Evolutionary conservation across 2,888 invertebrate species (phyloP), one percentile per base, ranked within the genome.

Genomic region (Acholoe squamosa): DNA sequence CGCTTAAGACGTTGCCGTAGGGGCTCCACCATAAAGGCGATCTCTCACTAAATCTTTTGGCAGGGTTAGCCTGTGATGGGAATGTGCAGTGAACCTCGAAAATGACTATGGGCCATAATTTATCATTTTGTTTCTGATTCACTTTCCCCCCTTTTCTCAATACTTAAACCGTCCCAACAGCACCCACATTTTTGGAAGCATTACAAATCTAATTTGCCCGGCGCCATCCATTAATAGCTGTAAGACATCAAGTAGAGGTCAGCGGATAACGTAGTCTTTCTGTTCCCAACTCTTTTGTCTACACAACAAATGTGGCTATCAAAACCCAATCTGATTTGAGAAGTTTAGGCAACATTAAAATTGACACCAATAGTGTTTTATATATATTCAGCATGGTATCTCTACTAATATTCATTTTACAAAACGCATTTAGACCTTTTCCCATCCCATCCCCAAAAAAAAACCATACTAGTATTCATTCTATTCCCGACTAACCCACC

Each of bases 11-110:
- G 80, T 80, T 43, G 80, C 80, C 80, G 80, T 33, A 16, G 80
- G 80, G 76, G 76, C 34, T 5, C 31, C n/a, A 28, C 52, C 86
- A 14, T 25, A 25, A 54, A 86, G 52, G 86, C 54, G 52, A 86
- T 54, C 52, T 56, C 31, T 86, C 86, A 86, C 52, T 86, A 86
- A 86, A 80, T 80, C 80, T 80, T 80, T 80, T 43, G 80, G 80
- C 43, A 43, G 80, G 86, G 86, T 86, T 56, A 56, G 86, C 52
- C 52, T 56, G 56, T 86, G 86, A 86, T 86, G 86, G 86, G 86
- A 86, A 86, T 54, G 86, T 80, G 86, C 86, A 54, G 31, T 86
- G 86, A 86, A 86, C 86, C 86, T 28, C 54, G 56, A 52, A 56
- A 86, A 86, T 86, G 56, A 86, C 52, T 52, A 56, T 56, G 56